Evolutionary conservation across 2,113 vertebrate species (phyloP), one percentile per base, ranked within the genome.

Genomic region (Xiphophorus hellerii): DNA sequence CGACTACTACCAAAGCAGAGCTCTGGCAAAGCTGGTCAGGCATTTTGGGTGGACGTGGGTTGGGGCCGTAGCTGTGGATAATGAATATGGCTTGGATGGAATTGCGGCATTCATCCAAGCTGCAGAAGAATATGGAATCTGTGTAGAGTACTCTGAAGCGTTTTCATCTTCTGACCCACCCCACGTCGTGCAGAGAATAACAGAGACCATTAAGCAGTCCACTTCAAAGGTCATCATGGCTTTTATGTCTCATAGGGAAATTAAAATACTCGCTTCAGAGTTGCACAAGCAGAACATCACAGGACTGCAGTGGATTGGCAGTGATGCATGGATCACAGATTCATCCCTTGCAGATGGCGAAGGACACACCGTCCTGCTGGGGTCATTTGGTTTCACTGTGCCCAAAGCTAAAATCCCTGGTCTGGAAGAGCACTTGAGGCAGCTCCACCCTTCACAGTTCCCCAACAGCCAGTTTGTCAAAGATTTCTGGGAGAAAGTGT

Each of bases 41-140:
- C 82, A 94, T 77, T 93, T 94, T 78, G 93, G 92, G n/a, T 95
- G 95, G 95, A 94, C 90, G 8, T 95, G 94, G 93, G 88, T 95
- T 7, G 95, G 95, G n/a, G 89, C 83, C 1, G 64, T 95, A 63
- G 90, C 93, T 76, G 93, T 92, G 39, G 71, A 90, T 68, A 95
- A 95, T 39, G 74, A 93, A 62, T 95, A 95, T 58, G 94, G 94
- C 39, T 78, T 89, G 15, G 81, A 88, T 29, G 94, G 94, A 27
- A 90, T 95, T 11, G 73, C 86, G 28, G 84, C 88, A 37, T 95
- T 95, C 74, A 78, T 90, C n/a, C 87, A 80, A 30, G 82, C 82
- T 44, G 93, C 95, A 63, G 77, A 90, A 62, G 90, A 93, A 73
- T 86, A 93, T 17, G 93, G 91, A 33, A 90, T 95, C 14, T 95